These are phyloP conservation scores for Heptascelio sp. DNA, from an alignment of 2,888 invertebrate species.

Conservation along the genomic window DNA sequence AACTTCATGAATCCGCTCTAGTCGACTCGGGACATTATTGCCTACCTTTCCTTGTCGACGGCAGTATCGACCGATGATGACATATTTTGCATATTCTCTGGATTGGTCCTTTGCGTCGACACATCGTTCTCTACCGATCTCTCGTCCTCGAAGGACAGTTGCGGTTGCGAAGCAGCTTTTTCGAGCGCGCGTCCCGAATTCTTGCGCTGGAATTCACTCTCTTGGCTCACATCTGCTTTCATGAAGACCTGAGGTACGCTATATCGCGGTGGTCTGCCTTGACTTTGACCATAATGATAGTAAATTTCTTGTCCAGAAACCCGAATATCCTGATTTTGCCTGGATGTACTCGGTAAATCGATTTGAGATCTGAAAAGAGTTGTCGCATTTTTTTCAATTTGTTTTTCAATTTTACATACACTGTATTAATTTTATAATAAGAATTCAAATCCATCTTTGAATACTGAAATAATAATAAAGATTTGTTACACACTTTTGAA, in stretches of 20 bases:
- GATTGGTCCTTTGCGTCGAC: conserved; percentile 72
- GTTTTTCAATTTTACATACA: too few relatives aligned
- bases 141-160: conserved; percentile 87
- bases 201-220: conserved; percentile 78
- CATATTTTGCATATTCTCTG: conserved; percentile 74
- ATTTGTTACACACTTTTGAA: too few relatives aligned
- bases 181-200: conserved; percentile 81
- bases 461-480: too few relatives aligned
- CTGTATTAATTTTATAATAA: too few relatives aligned
- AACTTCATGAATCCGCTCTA: conserved; percentile 46
- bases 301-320: conserved; percentile 80
- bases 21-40: conserved; percentile 29
- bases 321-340: conserved; percentile 79
- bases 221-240: conserved; percentile 79
- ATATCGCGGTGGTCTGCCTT: conserved; percentile 77
- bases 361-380: conserved; percentile 78
- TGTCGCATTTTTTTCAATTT: too few relatives aligned
- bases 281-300: conserved; percentile 80
- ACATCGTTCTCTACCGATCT: conserved; percentile 68
- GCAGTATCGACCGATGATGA: conserved; percentile 46
- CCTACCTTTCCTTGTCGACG: conserved; percentile 76
- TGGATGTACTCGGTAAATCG: conserved; percentile 81
- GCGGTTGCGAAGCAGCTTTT: conserved; percentile 89
- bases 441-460: too few relatives aligned
- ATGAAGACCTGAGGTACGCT: conserved; percentile 81